These are phyloP conservation scores for Petroica traversi DNA, from an alignment of 2,113 vertebrate genomes.

Conservation along the genomic window DNA sequence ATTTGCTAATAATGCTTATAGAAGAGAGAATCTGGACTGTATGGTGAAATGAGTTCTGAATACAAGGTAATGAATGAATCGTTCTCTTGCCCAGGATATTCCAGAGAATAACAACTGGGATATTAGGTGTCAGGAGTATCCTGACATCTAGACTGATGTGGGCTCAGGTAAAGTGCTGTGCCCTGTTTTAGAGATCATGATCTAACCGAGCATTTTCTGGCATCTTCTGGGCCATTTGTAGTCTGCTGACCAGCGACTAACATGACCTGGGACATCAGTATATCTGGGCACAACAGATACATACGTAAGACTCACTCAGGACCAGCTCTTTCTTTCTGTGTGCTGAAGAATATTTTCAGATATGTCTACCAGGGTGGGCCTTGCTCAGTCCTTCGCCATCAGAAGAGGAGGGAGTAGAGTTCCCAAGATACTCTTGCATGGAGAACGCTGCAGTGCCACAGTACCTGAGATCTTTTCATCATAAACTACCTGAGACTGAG, in stretches of 20 bases:
- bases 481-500: not conserved
- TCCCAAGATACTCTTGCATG: not conserved
- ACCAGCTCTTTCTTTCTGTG: not conserved
- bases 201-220: not conserved
- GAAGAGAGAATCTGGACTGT: not conserved
- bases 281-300: rapidly evolving
- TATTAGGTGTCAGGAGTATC: not conserved
- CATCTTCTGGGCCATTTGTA: not conserved
- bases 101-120: not conserved
- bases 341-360: not conserved
- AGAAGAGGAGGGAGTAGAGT: not conserved
- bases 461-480: not conserved
- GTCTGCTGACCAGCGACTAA: not conserved
- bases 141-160: not conserved
- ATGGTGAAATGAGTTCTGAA: not conserved
- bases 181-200: not conserved
- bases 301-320: not conserved
- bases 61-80: not conserved
- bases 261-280: not conserved
- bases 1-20: not conserved
- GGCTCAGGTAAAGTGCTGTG: not conserved
- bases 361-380: not conserved
- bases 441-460: not conserved
- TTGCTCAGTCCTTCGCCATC: not conserved
- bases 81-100: not conserved